Percentiles rank a stretch among this genome's conserved stretches.
Evolutionary conservation across 2,113 vertebrate species (phyloP).

Genomic region (Myotis lucifugus): DNA sequence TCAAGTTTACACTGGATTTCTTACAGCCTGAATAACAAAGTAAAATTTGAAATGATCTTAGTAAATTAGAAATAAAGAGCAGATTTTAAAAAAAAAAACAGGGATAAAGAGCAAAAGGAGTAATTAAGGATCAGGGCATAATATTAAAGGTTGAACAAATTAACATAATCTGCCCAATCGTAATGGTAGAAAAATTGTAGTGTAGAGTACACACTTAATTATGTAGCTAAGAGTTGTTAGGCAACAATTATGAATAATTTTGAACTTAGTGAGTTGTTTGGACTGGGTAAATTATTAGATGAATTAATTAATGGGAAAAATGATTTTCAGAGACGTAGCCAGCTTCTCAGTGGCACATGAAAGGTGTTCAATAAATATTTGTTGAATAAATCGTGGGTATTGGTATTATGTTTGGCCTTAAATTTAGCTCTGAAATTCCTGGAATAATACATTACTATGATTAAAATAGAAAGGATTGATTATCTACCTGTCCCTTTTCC

Average conservation of each 20-base stretch:
- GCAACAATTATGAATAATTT: neutral
- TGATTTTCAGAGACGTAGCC: neutral
- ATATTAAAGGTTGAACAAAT: neutral
- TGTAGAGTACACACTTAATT: neutral
- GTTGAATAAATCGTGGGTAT: neutral
- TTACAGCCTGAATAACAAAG: neutral
- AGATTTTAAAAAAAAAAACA: neutral
- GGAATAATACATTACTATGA: slow-evolving; percentile 18
- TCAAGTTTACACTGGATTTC: neutral
- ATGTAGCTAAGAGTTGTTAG: neutral
- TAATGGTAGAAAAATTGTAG: neutral
- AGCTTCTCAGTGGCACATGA: neutral
- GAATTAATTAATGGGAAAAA: neutral
- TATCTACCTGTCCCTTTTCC: neutral
- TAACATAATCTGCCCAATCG: neutral
- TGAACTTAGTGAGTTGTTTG: neutral
- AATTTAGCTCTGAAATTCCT: slow-evolving; percentile 24
- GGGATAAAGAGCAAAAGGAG: neutral
- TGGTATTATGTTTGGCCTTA: slow-evolving; percentile 22
- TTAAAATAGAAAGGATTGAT: slow-evolving; percentile 26
- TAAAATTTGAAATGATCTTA: neutral
- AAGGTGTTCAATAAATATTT: neutral
- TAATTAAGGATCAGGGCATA: neutral
- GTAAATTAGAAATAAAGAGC: neutral
- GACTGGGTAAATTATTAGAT: neutral